Evolutionary conservation across 2,797 vertebrate genomes (phyloP), one percentile per base, ranked within the genome.

Genomic region (Cyprinella venusta): DNA sequence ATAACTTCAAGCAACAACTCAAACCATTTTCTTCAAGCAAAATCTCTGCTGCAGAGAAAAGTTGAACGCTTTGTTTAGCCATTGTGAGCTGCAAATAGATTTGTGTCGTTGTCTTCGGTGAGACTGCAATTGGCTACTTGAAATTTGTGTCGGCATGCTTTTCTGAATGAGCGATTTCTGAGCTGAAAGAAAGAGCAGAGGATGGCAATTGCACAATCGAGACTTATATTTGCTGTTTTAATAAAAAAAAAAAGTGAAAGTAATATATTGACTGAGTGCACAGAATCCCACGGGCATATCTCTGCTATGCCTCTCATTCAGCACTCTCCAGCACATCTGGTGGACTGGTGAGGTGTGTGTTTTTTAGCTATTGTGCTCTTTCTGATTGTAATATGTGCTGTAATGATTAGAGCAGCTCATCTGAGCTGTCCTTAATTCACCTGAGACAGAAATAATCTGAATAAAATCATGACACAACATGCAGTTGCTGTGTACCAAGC

Each of bases 211-310:
- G 79, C 67, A 72, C 16, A 16, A 75, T 79, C 71, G 0, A 75
- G 61, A 56, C 76, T 84, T 84, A 79, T 76, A 79, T 89, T 89
- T 88, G 82, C 84, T 40, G 76, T 85, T 89, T 85, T 88, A 88
- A 88, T 89, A n/a, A n/a, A n/a, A n/a, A n/a, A 84, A 86, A 90
- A 89, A 86, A 91, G 83, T 61, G 71, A 85, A 86, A 88, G 85
- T 87, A 86, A 91, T 88, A 91, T 87, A 88, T 89, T 88, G 85
- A 85, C 85, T 86, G 81, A 85, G 70, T 86, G 87, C 83, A 83
- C 67, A 74, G 52, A 85, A 86, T 76, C 83, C 80, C 87, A 78
- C 12, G 63, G 85, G 84, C 79, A 81, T 54, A 87, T 75, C 85
- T 84, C 75, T 40, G 63, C 77, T 71, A 26, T 40, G 70, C 85